Conservation (phyloP, 2,113 vertebrate species). For the Microtus ochrogaster region DNA sequence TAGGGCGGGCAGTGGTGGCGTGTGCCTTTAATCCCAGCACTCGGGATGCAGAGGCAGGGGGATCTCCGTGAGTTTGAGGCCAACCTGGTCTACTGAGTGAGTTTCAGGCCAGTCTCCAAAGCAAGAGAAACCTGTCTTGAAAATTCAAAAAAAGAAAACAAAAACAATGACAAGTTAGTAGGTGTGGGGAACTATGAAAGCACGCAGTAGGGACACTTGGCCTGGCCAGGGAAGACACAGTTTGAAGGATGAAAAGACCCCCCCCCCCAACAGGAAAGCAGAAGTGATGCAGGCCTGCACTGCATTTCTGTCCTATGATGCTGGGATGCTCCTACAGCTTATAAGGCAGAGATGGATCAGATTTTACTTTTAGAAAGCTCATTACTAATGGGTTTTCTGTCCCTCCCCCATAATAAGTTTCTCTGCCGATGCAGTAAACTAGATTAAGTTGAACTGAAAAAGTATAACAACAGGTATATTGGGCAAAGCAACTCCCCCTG, state of each 20-base stretch:
- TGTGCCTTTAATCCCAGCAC: no score
- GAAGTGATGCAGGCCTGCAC: background rate
- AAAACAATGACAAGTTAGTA: constrained; percentile 2
- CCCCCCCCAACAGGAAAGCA: background rate
- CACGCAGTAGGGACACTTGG: background rate
- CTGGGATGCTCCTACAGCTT: background rate
- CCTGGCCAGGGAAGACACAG: background rate
- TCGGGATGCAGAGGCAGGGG: no score
- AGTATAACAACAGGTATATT: background rate
- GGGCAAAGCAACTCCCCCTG: background rate
- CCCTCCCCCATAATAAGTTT: background rate
- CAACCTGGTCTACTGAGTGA: no score
- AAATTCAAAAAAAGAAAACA: no score
- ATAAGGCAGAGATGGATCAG: background rate
- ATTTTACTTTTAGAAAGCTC: constrained; percentile 18
- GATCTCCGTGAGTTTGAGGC: no score
- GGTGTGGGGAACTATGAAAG: background rate
- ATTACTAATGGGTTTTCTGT: background rate
- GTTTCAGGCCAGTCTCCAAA: no score
- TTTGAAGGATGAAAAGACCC: background rate
- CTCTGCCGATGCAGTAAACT: background rate
- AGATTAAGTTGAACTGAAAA: background rate
- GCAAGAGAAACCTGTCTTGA: no score
- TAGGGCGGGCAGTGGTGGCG: no score
- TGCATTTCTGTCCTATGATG: background rate